Percentiles rank a stretch among this genome's conserved stretches.
phyloP scores from a whole-genome alignment of 2,888 invertebrate species.

The Sialis fuliginosa region DNA sequence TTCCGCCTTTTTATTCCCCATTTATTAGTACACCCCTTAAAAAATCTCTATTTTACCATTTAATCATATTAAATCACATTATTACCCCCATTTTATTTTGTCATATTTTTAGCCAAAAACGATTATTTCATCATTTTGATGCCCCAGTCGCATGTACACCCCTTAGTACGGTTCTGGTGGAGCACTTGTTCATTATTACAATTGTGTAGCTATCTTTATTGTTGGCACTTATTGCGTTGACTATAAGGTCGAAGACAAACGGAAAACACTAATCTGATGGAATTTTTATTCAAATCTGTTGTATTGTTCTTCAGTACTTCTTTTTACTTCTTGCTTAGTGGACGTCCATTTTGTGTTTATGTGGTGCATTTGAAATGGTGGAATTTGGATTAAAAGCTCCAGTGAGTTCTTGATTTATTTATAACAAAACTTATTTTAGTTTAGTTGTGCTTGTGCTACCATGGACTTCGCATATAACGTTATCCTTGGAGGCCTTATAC shows the following conservation, averaged over 20 bases:
- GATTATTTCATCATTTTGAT: no score
- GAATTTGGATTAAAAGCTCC: constrained; percentile 17
- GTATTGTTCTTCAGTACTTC: background rate
- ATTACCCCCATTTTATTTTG: no score
- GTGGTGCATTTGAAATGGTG: constrained; percentile 13
- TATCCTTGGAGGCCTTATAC: background rate
- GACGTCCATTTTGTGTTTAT: background rate
- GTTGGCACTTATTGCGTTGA: no score
- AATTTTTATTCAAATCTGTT: constrained; percentile 9
- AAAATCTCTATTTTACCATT: no score
- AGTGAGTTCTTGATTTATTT: constrained; percentile 12
- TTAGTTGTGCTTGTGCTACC: constrained; percentile 1
- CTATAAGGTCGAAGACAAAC: constrained; percentile 1
- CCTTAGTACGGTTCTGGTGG: no score
- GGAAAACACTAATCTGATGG: constrained; percentile 10
- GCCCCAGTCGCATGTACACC: no score
- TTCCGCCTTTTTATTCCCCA: no score
- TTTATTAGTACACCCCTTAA: no score
- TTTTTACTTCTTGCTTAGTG: background rate
- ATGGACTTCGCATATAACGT: background rate
- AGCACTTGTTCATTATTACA: background rate
- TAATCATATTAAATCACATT: no score
- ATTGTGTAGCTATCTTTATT: no score
- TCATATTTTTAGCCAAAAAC: no score
- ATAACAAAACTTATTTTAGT: background rate